Base-by-base conservation (phyloP, 1,140 invertebrate genomes). In the Temnothorax longispinosus region DNA sequence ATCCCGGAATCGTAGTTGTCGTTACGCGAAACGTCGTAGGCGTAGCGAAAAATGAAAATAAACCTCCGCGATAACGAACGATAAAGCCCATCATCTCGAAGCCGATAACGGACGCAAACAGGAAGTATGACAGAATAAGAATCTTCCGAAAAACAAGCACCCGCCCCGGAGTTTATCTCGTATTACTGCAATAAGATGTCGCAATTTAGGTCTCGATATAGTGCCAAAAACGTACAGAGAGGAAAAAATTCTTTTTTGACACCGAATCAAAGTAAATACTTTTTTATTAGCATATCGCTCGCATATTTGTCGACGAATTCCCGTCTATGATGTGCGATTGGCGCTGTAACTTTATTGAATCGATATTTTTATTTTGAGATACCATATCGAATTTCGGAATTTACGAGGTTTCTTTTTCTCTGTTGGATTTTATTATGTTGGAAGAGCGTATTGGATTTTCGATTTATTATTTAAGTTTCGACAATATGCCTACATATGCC, bases 111-210 rank as follows among this genome's bases (percentile, higher is more conserved):
- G 11, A 5, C 52, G 75, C 67, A 86, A 89, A 86, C 82, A 88
- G 88, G 88, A 89, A 89, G 87, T 71, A 50, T n/a, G 69, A 50
- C 15, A 52, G 47, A 76, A 86, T 86, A 69, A 72, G 38, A 54
- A 81, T 80, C 47, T 81, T 75, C 58, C 54, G 60, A 87, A 87
- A 82, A 84, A 84, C 80, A 84, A 64, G 77, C 21, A 52, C 11
- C 44, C 62, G 35, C 27, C 52, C 44, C 27, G 27, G 11, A 81
- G 21, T 64, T 88, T 72, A 88, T 89, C 87, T 87, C 56, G 21
- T 60, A n/a, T 89, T 85, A 85, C 87, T 89, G 72, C 80, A 64
- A 85, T 44, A 27, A 27, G 27, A 7, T 67, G 44, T 75, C 56
- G 87, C 87, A 87, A 88, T 71, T 67, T 84, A 72, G 56, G 10